Conservation (phyloP, 2,113 vertebrate genomes). For the Pantherophis guttatus region DNA sequence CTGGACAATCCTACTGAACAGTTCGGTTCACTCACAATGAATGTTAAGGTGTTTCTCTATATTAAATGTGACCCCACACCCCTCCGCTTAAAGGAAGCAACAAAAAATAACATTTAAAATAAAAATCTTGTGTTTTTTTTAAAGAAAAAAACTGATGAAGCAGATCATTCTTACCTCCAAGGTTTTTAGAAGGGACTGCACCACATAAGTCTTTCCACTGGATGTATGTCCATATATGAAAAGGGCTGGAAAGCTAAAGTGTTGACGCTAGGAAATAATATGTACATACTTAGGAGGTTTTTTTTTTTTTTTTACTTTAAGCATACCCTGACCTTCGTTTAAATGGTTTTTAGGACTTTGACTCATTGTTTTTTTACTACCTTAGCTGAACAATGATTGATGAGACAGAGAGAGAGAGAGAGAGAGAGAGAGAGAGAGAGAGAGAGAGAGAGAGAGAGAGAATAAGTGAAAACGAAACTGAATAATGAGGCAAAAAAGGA, state of each 20-base stretch:
- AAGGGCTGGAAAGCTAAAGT: slow-evolving; percentile 87
- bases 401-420: neutral
- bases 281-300: neutral
- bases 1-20: neutral
- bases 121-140: neutral
- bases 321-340: neutral
- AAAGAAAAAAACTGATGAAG: neutral
- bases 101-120: neutral
- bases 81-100: neutral
- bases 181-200: slow-evolving; percentile 80
- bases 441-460: neutral
- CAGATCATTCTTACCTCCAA: slow-evolving; percentile 79
- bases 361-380: neutral
- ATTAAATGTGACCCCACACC: neutral
- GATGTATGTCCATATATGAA: slow-evolving; percentile 94
- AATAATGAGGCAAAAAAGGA: neutral
- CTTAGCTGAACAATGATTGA: neutral
- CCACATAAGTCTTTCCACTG: slow-evolving; percentile 91
- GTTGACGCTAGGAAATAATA: slow-evolving; percentile 75
- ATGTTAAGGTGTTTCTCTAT: neutral
- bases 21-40: neutral
- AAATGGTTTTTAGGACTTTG: slow-evolving; percentile 1
- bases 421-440: too few relatives aligned
- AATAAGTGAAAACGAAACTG: neutral
- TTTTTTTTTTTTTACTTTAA: neutral